phyloP scores from a whole-genome alignment of 1,140 invertebrate genomes.

The Oryzaephilus surinamensis region DNA sequence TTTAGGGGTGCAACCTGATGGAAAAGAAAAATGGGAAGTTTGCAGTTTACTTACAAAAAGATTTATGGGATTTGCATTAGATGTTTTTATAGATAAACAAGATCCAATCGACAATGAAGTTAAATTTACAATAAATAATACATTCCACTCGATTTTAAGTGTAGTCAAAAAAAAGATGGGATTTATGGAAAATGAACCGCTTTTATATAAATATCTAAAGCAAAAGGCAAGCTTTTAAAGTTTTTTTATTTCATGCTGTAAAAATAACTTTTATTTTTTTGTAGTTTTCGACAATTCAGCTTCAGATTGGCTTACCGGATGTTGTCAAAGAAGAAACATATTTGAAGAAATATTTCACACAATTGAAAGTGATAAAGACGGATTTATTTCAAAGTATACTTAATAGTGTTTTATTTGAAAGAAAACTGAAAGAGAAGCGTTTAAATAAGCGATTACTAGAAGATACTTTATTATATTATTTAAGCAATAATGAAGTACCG shows the following conservation, averaged over 20 bases:
- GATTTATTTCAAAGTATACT: constrained; percentile 42
- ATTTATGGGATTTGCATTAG: no score
- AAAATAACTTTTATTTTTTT: constrained; percentile 18
- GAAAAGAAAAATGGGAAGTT: no score
- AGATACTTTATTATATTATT: no score
- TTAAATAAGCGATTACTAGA: constrained; percentile 12
- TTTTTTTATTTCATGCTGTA: background rate
- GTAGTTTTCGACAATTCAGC: constrained; percentile 38
- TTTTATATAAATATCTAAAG: constrained; percentile 34
- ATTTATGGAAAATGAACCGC: constrained; percentile 17
- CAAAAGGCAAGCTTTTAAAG: constrained; percentile 31
- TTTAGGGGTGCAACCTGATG: no score
- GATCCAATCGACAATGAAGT: no score
- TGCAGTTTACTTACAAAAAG: no score
- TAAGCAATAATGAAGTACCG: no score
- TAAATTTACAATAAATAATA: constrained; percentile 26
- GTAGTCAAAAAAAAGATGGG: constrained; percentile 21
- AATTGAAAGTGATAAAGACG: constrained; percentile 39
- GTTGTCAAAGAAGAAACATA: constrained; percentile 34
- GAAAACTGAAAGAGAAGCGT: constrained; percentile 18
- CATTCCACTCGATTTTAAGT: constrained; percentile 32
- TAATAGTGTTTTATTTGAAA: constrained; percentile 35
- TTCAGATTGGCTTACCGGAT: constrained; percentile 45
- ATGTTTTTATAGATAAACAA: no score
- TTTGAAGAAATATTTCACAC: constrained; percentile 38